These are phyloP conservation scores for Cryptocheilus praepositus DNA, from an alignment of 2,888 invertebrate genomes.

Conservation along the genomic window DNA sequence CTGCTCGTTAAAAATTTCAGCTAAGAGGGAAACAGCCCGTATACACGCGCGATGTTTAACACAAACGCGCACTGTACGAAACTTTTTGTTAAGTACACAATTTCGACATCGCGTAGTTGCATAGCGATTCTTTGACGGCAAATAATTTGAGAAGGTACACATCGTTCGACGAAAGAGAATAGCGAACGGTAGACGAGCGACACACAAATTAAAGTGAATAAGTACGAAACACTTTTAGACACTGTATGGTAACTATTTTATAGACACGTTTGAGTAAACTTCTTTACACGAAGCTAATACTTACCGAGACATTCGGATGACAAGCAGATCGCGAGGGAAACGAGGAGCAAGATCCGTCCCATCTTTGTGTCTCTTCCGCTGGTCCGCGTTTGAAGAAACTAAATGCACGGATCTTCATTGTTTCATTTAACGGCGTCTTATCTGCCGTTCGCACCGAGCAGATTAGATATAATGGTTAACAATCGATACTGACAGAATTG, in stretches of 20 bases:
- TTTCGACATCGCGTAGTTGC: not conserved
- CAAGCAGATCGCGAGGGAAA: slow-evolving; percentile 22
- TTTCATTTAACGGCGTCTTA: slow-evolving; percentile 17
- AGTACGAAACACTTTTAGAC: no score
- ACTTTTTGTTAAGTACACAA: slow-evolving; percentile 3
- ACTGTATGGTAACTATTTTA: no score
- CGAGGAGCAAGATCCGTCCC: slow-evolving; percentile 10
- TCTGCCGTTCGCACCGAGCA: slow-evolving; percentile 15
- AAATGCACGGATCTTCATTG: slow-evolving; percentile 1
- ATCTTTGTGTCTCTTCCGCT: slow-evolving; percentile 18
- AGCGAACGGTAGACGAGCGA: no score
- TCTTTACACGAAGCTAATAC: not conserved
- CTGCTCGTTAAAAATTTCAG: not conserved
- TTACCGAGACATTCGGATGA: slow-evolving; percentile 23
- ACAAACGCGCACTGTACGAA: not conserved
- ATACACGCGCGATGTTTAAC: no score
- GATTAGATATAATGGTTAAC: slow-evolving; percentile 31
- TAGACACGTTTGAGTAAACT: no score
- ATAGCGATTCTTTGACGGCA: not conserved
- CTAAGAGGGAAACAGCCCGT: no score
- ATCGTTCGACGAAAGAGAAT: no score
- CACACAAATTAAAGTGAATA: no score
- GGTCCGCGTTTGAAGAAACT: slow-evolving; percentile 18
- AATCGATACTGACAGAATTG: no score
- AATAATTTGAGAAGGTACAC: no score